Base-by-base conservation (phyloP, 2,888 invertebrate genomes). In the Scaptomyza caliginosa region DNA sequence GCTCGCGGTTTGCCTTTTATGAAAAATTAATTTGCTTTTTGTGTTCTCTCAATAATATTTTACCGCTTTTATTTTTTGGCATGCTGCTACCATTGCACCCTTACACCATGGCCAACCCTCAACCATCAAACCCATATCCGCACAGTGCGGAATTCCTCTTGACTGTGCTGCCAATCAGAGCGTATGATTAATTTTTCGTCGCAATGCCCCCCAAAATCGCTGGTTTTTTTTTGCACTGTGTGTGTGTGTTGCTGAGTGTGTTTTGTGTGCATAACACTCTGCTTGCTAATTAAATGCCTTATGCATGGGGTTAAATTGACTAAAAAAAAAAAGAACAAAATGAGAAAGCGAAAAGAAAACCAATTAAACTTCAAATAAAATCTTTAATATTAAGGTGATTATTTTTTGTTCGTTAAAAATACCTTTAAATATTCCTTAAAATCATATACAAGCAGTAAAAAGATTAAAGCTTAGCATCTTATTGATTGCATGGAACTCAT, bases 171-270 rank as follows among this genome's bases (percentile, higher is more conserved):
- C 68, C 86, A 83, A 86, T 86, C 82, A 77, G 83, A 80, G 88
- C 88, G 88, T 83, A 85, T 87, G 86, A 83, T 83, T 83, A 85
- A 83, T 83, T 87, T 83, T 83, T 87, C 77, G 86, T 79, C 77
- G 54, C 70, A 58, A 45, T 43, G 34, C 39, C 28, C 48, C 43
- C 13, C 5, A 32, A 67, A 46, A 59, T 69, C 54, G 21, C 2
- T 39, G 55, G n/a, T n/a, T 34, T 28, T 10, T 38, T 30, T 10
- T 45, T 32, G 26, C 10, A 8, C 17, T 13, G 17, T 8, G 30
- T 23, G 26, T 38, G 38, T 39, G 11, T 48, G 43, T 51, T 34
- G 23, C 19, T 48, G 36, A 17, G 36, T 62, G 6, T 11, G 7
- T 42, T 32, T 4, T 16, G 28, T 39, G 11, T 39, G 59, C 24